A percentile compares a stretch with the other conserved stretches of the same genome.
phyloP scores from a whole-genome alignment of 1,140 invertebrate genomes.

The Brachionus paranguensis region DNA sequence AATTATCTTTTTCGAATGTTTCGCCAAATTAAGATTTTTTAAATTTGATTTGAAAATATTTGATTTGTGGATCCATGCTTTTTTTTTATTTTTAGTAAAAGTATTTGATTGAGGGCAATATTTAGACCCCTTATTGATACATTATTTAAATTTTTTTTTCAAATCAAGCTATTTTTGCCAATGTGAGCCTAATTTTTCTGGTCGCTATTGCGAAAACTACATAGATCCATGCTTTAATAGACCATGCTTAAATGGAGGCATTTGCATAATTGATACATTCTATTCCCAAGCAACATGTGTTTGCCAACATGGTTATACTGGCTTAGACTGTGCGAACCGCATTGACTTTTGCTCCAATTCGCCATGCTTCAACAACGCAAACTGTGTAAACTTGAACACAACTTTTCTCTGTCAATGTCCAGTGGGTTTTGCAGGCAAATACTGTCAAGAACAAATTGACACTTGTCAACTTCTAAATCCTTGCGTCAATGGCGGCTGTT shows the following conservation, averaged over 20 bases:
- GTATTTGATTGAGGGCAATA: no score
- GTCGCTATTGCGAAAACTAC: conserved; percentile 70
- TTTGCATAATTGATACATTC: background rate
- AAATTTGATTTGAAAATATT: no score
- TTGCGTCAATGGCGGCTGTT: conserved; percentile 22
- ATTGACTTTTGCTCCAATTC: background rate
- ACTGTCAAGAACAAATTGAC: conserved; percentile 14
- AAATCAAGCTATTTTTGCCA: conserved; percentile 44
- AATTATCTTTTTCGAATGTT: no score
- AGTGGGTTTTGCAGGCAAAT: background rate
- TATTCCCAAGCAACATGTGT: background rate
- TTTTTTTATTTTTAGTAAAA: no score
- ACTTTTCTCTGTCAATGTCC: background rate
- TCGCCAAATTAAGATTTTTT: no score
- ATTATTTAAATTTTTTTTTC: conserved; percentile 47
- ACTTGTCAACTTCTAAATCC: background rate
- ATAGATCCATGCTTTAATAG: background rate
- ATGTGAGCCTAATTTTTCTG: conserved; percentile 47
- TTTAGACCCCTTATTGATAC: no score
- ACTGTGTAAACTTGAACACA: conserved; percentile 14
- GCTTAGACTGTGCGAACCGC: background rate
- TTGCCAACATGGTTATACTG: conserved; percentile 7
- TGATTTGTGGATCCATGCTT: no score
- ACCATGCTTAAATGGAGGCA: conserved; percentile 13
- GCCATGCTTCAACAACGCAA: conserved; percentile 47